Base-by-base conservation (phyloP, 2,888 invertebrate species). In the Ramazzottius varieornatus region DNA sequence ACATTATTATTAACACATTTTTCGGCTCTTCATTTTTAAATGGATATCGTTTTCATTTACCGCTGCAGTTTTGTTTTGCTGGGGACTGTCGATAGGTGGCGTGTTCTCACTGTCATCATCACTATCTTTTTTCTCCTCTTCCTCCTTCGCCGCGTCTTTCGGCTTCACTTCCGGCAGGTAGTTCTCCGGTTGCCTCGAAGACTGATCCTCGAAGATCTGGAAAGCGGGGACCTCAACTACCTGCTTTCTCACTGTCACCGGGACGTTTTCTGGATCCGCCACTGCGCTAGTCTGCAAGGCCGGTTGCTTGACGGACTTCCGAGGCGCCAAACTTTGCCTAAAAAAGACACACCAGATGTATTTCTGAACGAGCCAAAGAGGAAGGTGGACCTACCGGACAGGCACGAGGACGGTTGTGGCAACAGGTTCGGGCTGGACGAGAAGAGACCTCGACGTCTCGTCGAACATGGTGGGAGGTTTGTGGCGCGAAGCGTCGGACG, bases 21-120 rank as follows among this genome's bases (percentile, higher is more conserved):
- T n/a, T n/a, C n/a, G n/a, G n/a, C n/a, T n/a, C n/a, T n/a, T n/a
- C n/a, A n/a, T n/a, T n/a, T n/a, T n/a, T n/a, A n/a, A n/a, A n/a
- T n/a, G n/a, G n/a, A n/a, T n/a, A n/a, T n/a, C n/a, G n/a, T n/a
- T n/a, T n/a, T n/a, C n/a, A n/a, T n/a, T n/a, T n/a, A n/a, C n/a
- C n/a, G n/a, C n/a, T n/a, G n/a, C n/a, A n/a, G n/a, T n/a, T n/a
- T n/a, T n/a, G n/a, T n/a, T n/a, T n/a, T n/a, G n/a, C n/a, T n/a
- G n/a, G n/a, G n/a, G n/a, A n/a, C n/a, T n/a, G 20, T 54, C 54
- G 24, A 54, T n/a, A 16, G 54, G 54, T 29, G 54, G 54, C 29
- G 54, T 54, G 29, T 54, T 54, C 29, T 54, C 54, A 54, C 54
- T 16, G 29, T 54, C 54, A 54, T 54, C 54, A 13, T 54, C 54